phyloP scores from a whole-genome alignment of 2,888 invertebrate genomes.

The Pocota personata region DNA sequence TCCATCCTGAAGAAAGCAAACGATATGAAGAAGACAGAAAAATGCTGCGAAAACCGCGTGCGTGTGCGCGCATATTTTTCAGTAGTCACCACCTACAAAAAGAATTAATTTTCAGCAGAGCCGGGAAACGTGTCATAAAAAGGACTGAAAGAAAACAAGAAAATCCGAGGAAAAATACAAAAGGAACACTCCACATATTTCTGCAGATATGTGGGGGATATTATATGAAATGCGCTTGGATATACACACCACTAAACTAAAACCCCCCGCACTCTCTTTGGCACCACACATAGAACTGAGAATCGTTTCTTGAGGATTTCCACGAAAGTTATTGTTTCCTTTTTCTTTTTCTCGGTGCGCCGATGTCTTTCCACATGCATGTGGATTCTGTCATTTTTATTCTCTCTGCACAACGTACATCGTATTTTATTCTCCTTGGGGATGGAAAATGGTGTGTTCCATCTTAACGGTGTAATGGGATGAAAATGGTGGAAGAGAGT shows the following conservation, averaged over 20 bases:
- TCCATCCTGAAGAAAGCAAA: conserved; percentile 10
- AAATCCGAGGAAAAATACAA: conserved; percentile 30
- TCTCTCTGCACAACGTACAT: not conserved
- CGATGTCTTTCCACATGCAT: conserved; percentile 11
- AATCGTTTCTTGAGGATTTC: conserved; percentile 28
- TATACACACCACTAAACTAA: not conserved
- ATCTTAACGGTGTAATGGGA: conserved; percentile 43
- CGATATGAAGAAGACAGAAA: not conserved
- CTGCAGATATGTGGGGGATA: conserved; percentile 7
- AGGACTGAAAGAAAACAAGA: conserved; percentile 10
- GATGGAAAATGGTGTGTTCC: conserved; percentile 12
- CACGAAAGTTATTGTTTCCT: conserved; percentile 49
- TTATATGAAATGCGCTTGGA: not conserved
- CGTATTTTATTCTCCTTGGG: conserved; percentile 51
- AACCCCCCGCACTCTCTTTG: not conserved
- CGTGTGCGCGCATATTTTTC: conserved; percentile 69
- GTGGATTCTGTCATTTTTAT: conserved; percentile 4
- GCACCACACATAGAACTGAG: not conserved
- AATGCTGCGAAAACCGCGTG: conserved; percentile 51
- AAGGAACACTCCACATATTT: conserved; percentile 10
- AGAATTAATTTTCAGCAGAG: conserved; percentile 1
- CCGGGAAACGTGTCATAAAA: not conserved
- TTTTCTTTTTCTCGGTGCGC: conserved; percentile 26
- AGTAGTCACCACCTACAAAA: conserved; percentile 66
- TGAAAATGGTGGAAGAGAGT: conserved; percentile 37